phyloP scores from a whole-genome alignment of 2,888 invertebrate genomes.

The Aporophyla nigra region DNA sequence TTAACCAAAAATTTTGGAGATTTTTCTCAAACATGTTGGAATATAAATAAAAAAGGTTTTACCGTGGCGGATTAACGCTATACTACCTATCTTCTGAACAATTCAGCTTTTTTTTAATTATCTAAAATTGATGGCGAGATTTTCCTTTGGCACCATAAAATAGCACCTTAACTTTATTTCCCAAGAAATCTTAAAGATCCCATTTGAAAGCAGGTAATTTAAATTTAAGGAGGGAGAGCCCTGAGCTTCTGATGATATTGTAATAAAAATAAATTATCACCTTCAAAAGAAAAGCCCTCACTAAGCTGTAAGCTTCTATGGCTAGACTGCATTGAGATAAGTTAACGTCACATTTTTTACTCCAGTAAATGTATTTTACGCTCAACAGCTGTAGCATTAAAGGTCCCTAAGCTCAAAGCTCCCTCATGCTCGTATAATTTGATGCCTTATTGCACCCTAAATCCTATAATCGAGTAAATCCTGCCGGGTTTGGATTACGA shows the following conservation, averaged over 20 bases:
- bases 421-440: constrained; percentile 38
- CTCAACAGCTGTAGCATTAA: constrained; percentile 40
- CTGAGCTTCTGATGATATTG: constrained; percentile 20
- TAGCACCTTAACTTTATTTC: constrained; percentile 21
- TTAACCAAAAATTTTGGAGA: too few species aligned
- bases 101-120: neutral
- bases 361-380: constrained; percentile 15
- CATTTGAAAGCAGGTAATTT: constrained; percentile 35
- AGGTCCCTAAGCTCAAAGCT: constrained; percentile 17
- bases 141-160: constrained; percentile 14
- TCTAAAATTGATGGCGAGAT: neutral
- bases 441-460: constrained; percentile 46
- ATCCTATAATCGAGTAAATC: constrained; percentile 45
- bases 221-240: constrained; percentile 27
- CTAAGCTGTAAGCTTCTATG: constrained; percentile 14
- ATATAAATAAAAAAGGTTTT: too few species aligned
- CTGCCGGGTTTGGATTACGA: constrained; percentile 34
- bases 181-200: constrained; percentile 6
- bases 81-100: neutral
- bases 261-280: constrained; percentile 37
- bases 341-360: constrained; percentile 13
- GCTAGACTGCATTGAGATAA: constrained; percentile 23
- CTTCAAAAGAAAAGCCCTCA: constrained; percentile 14
- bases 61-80: too few species aligned
- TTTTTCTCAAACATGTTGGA: too few species aligned